Evolutionary conservation across 2,113 vertebrate genomes (phyloP).

Genomic region (Panthera uncia): DNA sequence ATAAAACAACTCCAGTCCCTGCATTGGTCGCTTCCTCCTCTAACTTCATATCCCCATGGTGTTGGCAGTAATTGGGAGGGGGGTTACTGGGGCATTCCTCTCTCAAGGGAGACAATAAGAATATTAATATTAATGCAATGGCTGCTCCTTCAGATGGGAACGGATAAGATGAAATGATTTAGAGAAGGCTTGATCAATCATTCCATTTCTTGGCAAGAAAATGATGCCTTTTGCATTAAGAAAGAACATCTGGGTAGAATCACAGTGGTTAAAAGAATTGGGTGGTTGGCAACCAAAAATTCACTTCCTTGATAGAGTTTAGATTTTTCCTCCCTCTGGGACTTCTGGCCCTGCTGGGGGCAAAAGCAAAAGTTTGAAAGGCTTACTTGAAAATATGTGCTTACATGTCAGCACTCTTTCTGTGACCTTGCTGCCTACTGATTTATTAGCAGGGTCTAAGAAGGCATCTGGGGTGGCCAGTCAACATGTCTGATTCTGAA

Average conservation of each 20-base stretch:
- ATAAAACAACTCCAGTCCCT: conserved; percentile 58
- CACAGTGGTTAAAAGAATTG: conserved; percentile 35
- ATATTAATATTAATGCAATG: conserved; percentile 76
- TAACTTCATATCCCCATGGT: not conserved
- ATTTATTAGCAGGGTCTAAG: conserved; percentile 44
- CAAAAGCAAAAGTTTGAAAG: conserved; percentile 54
- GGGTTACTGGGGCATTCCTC: conserved; percentile 36
- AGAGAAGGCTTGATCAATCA: conserved; percentile 73
- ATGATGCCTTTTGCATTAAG: conserved; percentile 62
- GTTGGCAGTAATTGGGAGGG: conserved; percentile 61
- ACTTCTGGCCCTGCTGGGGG: not conserved
- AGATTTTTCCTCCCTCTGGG: not conserved
- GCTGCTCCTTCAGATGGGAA: conserved; percentile 68
- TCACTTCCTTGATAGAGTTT: conserved; percentile 40
- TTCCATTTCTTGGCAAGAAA: conserved; percentile 74
- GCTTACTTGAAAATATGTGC: not conserved
- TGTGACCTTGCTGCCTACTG: not conserved
- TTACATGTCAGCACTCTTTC: not conserved
- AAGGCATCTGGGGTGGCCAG: conserved; percentile 30
- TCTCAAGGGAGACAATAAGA: conserved; percentile 51
- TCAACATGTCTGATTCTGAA: conserved; percentile 15
- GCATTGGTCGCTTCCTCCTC: not conserved
- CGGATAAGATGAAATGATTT: conserved; percentile 70
- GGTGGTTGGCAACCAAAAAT: conserved; percentile 41
- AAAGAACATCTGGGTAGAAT: conserved; percentile 76